Evolutionary conservation across 2,797 vertebrate genomes (phyloP), one percentile per base, ranked within the genome.

Genomic region (Sebastes oblongus): DNA sequence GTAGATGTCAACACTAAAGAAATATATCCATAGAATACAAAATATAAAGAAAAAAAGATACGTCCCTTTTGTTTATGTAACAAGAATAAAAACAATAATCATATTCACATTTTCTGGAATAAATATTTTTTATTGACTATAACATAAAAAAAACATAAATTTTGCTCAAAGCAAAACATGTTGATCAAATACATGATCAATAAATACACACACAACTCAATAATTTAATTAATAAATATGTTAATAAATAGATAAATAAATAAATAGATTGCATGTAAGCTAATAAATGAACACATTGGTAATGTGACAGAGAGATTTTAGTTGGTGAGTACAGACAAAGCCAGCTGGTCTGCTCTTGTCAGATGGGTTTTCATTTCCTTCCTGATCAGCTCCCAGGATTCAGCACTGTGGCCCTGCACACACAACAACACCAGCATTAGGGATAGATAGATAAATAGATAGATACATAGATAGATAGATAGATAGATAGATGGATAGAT

Each of bases 381-480:
- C 67, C 91, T 76, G 87, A 92, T 86, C 87, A 90, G 42, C 78
- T 94, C 92, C 93, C 93, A 94, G n/a, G 89, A 77, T 50, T 82
- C 82, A 60, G 78, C 58, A 27, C 88, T 91, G 81, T 89, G 65
- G 18, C 60, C 75, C 92, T 95, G 14, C 25, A 88, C 4, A 86
- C 34, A 84, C 9, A 75, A 66, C 29, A 60, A 34, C 0, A 7
- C 2, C 2, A 20, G 39, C 39, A 39, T 34, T 34, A 65, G 11
- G 11, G 16, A 25, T 27, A 32, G 56, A 62, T 29, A 27, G 11
- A 27, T 27, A 25, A 16, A 52, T 4, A 60, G 27, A 68, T 20
- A 8, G 8, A 67, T 16, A 32, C 32, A 55, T 30, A 54, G 12
- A 58, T 10, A 3, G 5, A 6, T 22, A 22, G 22, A 60, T 4